Percentiles rank a stretch among this genome's conserved stretches.
These are phyloP conservation scores for Podabrus alpinus DNA, from an alignment of 2,888 invertebrate species.

Conservation along the genomic window DNA sequence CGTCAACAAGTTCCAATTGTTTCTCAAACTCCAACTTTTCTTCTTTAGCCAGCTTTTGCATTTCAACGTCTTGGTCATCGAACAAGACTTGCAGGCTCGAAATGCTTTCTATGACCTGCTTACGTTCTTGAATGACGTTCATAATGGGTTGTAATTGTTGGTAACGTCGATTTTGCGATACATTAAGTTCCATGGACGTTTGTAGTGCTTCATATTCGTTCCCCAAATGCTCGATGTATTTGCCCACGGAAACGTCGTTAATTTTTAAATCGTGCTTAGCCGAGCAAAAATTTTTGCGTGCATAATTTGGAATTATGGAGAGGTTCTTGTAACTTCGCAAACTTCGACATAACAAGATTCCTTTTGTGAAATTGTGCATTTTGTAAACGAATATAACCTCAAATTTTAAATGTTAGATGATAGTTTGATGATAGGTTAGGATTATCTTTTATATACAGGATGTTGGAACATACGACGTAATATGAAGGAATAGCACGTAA, in stretches of 20 bases:
- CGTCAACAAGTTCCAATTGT: conserved; percentile 62
- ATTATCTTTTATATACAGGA: background rate
- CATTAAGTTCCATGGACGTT: background rate
- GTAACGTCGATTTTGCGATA: conserved; percentile 34
- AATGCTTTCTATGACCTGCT: conserved; percentile 63
- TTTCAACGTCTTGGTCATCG: conserved; percentile 66
- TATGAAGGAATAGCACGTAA: too few relatives aligned
- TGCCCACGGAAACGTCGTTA: conserved; percentile 44
- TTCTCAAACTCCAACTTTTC: conserved; percentile 65
- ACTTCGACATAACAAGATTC: background rate
- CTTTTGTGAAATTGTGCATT: background rate
- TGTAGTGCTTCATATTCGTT: conserved; percentile 42
- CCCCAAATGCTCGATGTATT: conserved; percentile 47
- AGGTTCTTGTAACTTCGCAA: background rate
- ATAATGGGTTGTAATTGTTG: conserved; percentile 63
- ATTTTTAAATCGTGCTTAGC: conserved; percentile 39
- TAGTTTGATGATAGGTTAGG: background rate
- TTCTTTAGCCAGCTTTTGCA: conserved; percentile 69
- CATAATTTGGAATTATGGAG: background rate
- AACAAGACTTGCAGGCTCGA: conserved; percentile 66
- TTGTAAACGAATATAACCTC: background rate
- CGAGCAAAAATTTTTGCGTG: background rate
- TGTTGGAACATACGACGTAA: too few relatives aligned
- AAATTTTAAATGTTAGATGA: background rate
- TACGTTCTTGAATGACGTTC: conserved; percentile 62